These are phyloP conservation scores for Montipora cactus DNA, from an alignment of 64 coral and sea anemone genomes.

Conservation along the genomic window DNA sequence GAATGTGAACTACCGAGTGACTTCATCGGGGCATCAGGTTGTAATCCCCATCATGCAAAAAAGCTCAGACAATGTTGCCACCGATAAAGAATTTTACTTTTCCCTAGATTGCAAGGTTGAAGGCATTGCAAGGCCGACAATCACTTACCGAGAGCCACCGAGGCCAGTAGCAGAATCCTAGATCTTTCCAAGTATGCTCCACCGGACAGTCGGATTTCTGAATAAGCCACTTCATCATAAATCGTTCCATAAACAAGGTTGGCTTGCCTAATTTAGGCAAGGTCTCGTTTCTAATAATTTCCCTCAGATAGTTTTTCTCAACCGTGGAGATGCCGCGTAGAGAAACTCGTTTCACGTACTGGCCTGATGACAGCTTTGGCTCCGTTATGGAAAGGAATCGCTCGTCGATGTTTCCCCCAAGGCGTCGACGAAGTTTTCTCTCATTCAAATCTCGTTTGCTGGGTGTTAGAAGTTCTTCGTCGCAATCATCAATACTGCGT, in stretches of 20 bases:
- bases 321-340: conserved; percentile 17
- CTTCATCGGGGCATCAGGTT: no score
- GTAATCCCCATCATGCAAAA: no score
- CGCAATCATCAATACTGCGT: conserved; percentile 11
- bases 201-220: conserved; percentile 45
- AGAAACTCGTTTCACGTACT: conserved; percentile 4
- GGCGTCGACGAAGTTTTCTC: conserved; percentile 1
- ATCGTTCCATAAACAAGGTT: conserved; percentile 9
- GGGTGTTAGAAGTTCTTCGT: background rate
- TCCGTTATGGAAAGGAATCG: conserved; percentile 22
- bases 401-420: conserved; percentile 3
- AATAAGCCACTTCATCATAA: conserved; percentile 46
- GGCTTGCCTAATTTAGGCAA: conserved; percentile 4
- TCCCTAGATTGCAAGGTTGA: background rate
- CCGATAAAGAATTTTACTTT: no score
- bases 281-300: conserved; percentile 35
- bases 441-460: conserved; percentile 26
- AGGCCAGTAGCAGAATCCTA: conserved; percentile 36
- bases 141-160: conserved; percentile 29
- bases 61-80: no score
- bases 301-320: conserved; percentile 34
- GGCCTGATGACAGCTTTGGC: background rate
- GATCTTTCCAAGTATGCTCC: conserved; percentile 18
- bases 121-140: no score
- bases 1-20: no score